Base-by-base conservation (phyloP, 2,888 invertebrate genomes). In the Lissonota sp. region DNA sequence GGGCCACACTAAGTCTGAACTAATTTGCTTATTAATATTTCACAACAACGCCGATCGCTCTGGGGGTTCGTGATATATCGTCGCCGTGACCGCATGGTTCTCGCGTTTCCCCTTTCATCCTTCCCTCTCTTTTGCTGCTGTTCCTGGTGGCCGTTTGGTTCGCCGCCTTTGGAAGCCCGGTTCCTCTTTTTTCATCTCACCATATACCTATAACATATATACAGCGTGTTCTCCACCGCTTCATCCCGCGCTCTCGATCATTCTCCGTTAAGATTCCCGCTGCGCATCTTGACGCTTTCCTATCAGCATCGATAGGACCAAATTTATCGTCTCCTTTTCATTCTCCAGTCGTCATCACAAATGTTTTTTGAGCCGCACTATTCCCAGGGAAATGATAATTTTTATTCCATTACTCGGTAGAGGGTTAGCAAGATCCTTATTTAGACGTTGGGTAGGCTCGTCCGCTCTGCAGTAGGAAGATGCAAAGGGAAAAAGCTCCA, bases 1-100 rank as follows among this genome's bases (percentile, higher is more conserved):
- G 53, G 75, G 46, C 73, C 73, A 64, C 75, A 83, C 84, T 82
- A 88, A 89, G 90, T 91, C 91, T 85, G 86, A 89, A 89, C 90
- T 90, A 91, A 91, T 91, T 91, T 91, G 91, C 90, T 91, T 91
- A 91, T 91, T 91, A 91, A 91, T 91, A 90, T 90, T 91, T 91
- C 90, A 90, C 88, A 88, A 88, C 88, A 86, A 87, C 88, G 85
- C 88, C 90, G 88, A 89, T 90, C 88, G 89, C 88, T 88, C 87
- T 86, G 83, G 84, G 88, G 89, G 88, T 85, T 86, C 88, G 86
- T 87, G 87, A 87, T 88, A 85, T 87, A 90, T 89, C 87, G 85
- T 83, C 77, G 71, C 85, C 83, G 26, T 3, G 78, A 71, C 80
- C 84, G 71, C 71, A 80, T 42, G 67, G 67, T 70, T 42, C 78